Base-by-base conservation (phyloP, 1,140 invertebrate genomes). In the Nymphalis io region DNA sequence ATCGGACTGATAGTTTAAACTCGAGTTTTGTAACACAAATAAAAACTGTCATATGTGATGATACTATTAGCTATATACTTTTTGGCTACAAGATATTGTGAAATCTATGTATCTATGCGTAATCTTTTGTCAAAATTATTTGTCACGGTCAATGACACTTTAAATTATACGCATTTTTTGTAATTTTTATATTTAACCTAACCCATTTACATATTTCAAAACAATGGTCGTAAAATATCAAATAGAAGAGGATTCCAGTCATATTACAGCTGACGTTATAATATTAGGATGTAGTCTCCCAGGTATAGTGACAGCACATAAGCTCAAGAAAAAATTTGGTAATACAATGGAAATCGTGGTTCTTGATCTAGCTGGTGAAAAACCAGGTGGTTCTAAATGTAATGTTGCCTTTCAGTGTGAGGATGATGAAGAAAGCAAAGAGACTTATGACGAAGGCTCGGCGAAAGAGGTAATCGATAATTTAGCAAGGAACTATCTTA, bases 221-320 rank as follows among this genome's bases (percentile, higher is more conserved):
- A 55, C 51, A 27, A 64, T 64, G 62, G 62, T 38, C 27, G 40
- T 21, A 23, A 39, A 38, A n/a, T 18, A n/a, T 15, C 51, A 64
- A 64, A 27, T 40, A 13, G 12, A 27, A 27, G 23, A 27, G 0
- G 12, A 27, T 15, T 23, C 20, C n/a, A 72, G 42, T 38, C 71
- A 83, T 51, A 71, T 89, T 3, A 78, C 79, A 65, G 89, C 85
- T 18, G 89, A 91, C 60, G 76, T 91, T 2, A 90, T 91, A 20
- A 80, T 91, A 23, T 68, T 91, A 62, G 89, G 89, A 78, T 89
- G 88, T 51, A 89, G 80, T 40, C 77, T 91, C 12, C 86, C 88
- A 3, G 89, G 88, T 1, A 85, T 91, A n/a, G 86, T 91, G 5
- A 80, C 83, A 4, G 89, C 89, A 0, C 84, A 91, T 72, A 90